A percentile compares a stretch with the other conserved stretches of the same genome.
phyloP scores from a whole-genome alignment of 2,113 vertebrate species.

The Mirounga angustirostris region DNA sequence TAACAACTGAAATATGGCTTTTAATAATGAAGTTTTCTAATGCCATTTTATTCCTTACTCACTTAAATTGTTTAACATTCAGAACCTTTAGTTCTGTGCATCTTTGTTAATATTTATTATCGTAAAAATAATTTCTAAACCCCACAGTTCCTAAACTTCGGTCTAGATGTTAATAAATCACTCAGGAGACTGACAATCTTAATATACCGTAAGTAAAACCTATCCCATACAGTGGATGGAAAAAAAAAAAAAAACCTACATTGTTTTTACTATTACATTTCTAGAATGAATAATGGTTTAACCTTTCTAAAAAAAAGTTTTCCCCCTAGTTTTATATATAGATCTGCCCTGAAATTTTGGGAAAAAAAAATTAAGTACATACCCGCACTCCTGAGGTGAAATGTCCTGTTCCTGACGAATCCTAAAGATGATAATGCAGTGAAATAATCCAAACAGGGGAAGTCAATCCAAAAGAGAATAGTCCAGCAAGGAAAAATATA shows the following conservation, averaged over 20 bases:
- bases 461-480: conserved; percentile 93
- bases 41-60: conserved; percentile 21
- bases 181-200: neutral
- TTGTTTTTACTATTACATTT: conserved; percentile 50
- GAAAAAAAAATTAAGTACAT: conserved; percentile 91
- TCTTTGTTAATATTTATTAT: conserved; percentile 17
- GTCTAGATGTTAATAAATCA: conserved; percentile 56
- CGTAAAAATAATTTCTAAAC: conserved; percentile 43
- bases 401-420: conserved; percentile 93
- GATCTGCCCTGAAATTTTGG: conserved; percentile 87
- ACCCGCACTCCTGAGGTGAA: conserved; percentile 93
- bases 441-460: conserved; percentile 93
- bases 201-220: conserved; percentile 34
- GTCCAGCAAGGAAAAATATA: conserved; percentile 94
- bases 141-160: conserved; percentile 55
- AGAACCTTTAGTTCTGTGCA: conserved; percentile 48
- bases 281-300: conserved; percentile 63
- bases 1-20: conserved; percentile 58
- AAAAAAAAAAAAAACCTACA: conserved; percentile 17
- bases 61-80: conserved; percentile 21
- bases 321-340: conserved; percentile 78
- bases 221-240: neutral
- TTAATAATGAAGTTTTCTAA: conserved; percentile 11
- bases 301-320: conserved; percentile 64
- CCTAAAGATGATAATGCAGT: conserved; percentile 94